Conservation (phyloP, 2,888 invertebrate genomes). For the Mycalesis mineus region DNA sequence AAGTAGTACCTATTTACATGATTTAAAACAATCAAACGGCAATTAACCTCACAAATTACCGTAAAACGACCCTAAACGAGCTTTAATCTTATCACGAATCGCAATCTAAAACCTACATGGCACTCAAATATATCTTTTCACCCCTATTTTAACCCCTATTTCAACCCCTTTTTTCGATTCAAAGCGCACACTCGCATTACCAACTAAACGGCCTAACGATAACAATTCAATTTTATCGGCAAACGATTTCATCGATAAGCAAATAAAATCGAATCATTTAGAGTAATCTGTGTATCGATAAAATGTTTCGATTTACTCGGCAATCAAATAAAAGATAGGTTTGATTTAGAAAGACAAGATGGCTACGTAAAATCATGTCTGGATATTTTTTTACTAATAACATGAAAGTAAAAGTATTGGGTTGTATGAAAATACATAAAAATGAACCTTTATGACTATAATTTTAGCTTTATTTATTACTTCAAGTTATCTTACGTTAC, state of each 20-base stretch:
- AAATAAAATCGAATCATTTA: conserved; percentile 11
- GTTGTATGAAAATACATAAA: too few species aligned
- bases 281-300: neutral
- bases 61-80: conserved; percentile 6
- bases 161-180: conserved; percentile 26
- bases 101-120: conserved; percentile 13
- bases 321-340: neutral
- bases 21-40: neutral
- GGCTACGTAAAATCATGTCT: too few species aligned
- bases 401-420: too few species aligned
- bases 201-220: conserved; percentile 44
- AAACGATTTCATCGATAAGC: conserved; percentile 43
- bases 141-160: neutral
- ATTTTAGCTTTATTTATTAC: too few species aligned
- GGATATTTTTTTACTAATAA: too few species aligned
- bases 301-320: neutral
- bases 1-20: neutral
- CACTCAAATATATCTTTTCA: conserved; percentile 27
- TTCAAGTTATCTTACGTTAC: too few species aligned
- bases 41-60: conserved; percentile 8
- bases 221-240: conserved; percentile 44
- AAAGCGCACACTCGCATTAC: conserved; percentile 28
- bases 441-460: too few species aligned
- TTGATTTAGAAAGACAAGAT: neutral
- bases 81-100: conserved; percentile 9